These are phyloP conservation scores for Candidula unifasciata DNA, from an alignment of 2,888 invertebrate species.

Conservation along the genomic window DNA sequence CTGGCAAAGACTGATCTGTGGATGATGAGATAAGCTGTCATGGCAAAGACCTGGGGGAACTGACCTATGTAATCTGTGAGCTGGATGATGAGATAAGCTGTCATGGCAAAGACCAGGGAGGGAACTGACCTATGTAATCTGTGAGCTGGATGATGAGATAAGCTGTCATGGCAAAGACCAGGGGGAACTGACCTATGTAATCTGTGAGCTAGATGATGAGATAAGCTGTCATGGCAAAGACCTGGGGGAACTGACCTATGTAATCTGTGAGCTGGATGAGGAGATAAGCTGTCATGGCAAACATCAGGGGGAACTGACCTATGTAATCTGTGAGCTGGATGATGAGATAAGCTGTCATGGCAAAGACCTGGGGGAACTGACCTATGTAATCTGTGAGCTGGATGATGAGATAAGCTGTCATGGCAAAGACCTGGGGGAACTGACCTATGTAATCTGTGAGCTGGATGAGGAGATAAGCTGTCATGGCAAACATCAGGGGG, in stretches of 20 bases:
- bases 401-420: no score
- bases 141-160: conserved; percentile 63
- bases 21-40: no score
- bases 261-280: conserved; percentile 67
- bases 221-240: no score
- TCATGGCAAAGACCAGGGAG: no score
- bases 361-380: no score
- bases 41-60: no score
- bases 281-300: no score
- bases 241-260: conserved; percentile 73
- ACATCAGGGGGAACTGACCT: conserved; percentile 62
- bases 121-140: conserved; percentile 72
- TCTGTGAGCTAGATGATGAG: conserved; percentile 64
- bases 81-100: conserved; percentile 63
- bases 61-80: conserved; percentile 73
- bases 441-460: conserved; percentile 73
- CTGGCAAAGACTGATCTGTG: no score
- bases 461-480: conserved; percentile 63
- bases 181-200: conserved; percentile 72
- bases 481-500: no score
- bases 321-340: conserved; percentile 70
- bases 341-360: no score
- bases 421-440: no score
- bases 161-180: no score
- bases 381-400: conserved; percentile 73